Evolutionary conservation across 2,113 vertebrate species (phyloP), one percentile per base, ranked within the genome.

Genomic region (Clinocottus analis): DNA sequence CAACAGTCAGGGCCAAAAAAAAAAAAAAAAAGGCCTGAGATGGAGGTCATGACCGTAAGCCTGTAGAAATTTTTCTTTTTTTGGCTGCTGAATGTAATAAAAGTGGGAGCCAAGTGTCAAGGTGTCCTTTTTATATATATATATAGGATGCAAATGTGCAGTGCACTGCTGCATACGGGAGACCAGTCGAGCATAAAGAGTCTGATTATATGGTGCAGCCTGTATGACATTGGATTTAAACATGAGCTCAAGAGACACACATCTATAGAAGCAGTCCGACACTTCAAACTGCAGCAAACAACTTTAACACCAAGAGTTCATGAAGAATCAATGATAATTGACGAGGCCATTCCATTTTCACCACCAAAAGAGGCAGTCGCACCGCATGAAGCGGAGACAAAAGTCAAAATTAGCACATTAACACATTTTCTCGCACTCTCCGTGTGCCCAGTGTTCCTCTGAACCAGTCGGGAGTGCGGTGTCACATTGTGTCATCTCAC

Each of bases 401-500:
- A 6, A 56, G 21, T 19, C 21, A 25, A 55, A 10, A 53, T 19
- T 33, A 37, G 70, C n/a, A 56, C 8, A 68, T 33, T 19, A 19
- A 29, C 10, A 66, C 51, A 75, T n/a, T n/a, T n/a, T n/a, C n/a
- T n/a, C n/a, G 10, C 4, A n/a, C 9, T 35, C 8, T 25, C 43
- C 19, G 16, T 83, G 73, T 73, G 21, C 47, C 31, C 8, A 29
- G 37, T 29, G n/a, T 77, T 62, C 47, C 33, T 58, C 23, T 39
- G n/a, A 31, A 27, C 58, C 65, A 55, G 62, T 58, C 16, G 45
- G 27, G 10, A 66, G 65, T 73, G 37, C 61, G 58, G 27, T 77
- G 79, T 89, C 79, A 77, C 73, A 75, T 74, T 59, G 49, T 63
- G 72, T 80, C 75, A 68, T 68, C 60, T 29, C 45, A 56, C 37